These are phyloP conservation scores for Drosophila leontia DNA, from an alignment of 1,140 invertebrate species.

Conservation along the genomic window DNA sequence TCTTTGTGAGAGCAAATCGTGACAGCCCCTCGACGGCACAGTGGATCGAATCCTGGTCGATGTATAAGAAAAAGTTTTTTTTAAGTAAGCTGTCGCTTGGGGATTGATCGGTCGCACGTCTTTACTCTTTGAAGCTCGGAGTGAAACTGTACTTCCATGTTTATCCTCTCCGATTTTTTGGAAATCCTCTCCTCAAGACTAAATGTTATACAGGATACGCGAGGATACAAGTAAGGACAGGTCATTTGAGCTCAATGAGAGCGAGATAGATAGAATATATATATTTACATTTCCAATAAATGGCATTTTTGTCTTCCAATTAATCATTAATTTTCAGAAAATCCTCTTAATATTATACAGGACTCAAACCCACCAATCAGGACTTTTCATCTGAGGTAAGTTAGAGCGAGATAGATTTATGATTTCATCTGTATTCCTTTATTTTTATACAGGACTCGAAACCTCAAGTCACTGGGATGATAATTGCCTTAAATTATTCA, in stretches of 20 bases:
- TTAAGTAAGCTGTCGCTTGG: too few species aligned
- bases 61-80: too few species aligned
- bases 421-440: too few species aligned
- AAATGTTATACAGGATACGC: background rate
- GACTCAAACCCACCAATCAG: background rate
- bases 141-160: too few species aligned
- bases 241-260: background rate
- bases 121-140: too few species aligned
- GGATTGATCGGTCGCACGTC: too few species aligned
- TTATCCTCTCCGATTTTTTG: too few species aligned
- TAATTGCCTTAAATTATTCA: background rate
- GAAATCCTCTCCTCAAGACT: background rate
- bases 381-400: background rate
- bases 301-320: background rate
- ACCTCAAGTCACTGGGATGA: too few species aligned
- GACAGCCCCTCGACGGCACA: constrained; percentile 28
- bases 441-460: too few species aligned
- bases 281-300: background rate
- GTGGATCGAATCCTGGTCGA: background rate
- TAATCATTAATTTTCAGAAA: background rate
- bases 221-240: background rate
- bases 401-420: background rate
- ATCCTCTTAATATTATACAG: background rate
- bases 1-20: constrained; percentile 46
- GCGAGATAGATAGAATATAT: background rate